Evolutionary conservation across 2,113 vertebrate genomes (phyloP).

Genomic region (Podocnemis expansa): DNA sequence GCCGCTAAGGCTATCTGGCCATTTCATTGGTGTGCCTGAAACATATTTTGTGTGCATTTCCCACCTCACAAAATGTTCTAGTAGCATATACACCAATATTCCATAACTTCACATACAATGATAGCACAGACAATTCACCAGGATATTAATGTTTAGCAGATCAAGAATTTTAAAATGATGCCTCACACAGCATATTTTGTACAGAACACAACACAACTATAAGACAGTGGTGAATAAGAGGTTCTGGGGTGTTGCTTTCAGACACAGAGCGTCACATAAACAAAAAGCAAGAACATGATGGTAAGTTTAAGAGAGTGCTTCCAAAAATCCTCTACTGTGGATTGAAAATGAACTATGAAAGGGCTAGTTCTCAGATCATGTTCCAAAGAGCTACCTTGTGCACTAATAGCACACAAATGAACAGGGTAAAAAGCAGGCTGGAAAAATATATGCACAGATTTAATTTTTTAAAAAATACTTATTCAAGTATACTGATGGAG

Average conservation of each 20-base stretch:
- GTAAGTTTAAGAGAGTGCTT: background rate
- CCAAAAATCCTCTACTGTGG: background rate
- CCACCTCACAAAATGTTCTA: no score
- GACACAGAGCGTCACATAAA: background rate
- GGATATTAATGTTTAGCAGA: no score
- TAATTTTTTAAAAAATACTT: background rate
- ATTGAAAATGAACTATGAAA: background rate
- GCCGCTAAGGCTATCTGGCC: no score
- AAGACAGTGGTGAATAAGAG: no score
- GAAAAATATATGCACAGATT: background rate
- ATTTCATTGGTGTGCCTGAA: no score
- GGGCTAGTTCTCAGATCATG: background rate
- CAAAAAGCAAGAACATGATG: background rate
- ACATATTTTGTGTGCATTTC: no score
- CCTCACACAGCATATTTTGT: no score
- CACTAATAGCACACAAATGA: background rate
- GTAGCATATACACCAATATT: no score
- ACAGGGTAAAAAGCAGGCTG: background rate
- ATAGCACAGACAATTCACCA: no score
- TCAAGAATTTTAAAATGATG: no score
- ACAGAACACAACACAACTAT: no score
- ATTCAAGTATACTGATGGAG: background rate
- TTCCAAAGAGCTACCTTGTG: background rate
- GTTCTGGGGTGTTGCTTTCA: background rate
- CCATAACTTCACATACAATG: no score